phyloP scores from a whole-genome alignment of 2,113 vertebrate genomes.

The Phasianus colchicus region DNA sequence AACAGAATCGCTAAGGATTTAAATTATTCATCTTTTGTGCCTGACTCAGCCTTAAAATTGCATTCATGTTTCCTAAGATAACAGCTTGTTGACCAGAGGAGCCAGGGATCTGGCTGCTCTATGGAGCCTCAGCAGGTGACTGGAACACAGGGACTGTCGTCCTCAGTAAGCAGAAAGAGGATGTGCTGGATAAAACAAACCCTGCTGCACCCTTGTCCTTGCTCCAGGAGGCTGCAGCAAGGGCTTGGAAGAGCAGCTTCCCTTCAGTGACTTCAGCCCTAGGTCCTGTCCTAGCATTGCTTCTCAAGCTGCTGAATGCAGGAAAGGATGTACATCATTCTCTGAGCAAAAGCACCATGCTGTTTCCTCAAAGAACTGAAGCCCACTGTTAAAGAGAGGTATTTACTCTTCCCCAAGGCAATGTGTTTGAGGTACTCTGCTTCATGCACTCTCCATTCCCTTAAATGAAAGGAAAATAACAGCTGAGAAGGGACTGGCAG shows the following conservation, averaged over 20 bases:
- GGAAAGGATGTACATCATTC: neutral
- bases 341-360: neutral
- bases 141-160: neutral
- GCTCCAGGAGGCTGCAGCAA: neutral
- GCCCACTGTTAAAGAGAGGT: neutral
- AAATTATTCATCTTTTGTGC: conserved; percentile 30
- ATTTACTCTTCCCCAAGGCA: neutral
- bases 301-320: neutral
- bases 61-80: neutral
- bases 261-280: neutral
- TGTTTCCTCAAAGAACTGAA: neutral
- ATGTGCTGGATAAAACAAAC: neutral
- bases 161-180: neutral
- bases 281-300: neutral
- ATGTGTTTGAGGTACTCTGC: neutral
- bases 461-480: neutral
- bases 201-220: neutral
- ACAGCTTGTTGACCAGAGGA: neutral
- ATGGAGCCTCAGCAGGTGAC: neutral
- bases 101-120: neutral
- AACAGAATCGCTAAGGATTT: neutral
- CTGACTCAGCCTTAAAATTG: conserved; percentile 33
- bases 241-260: neutral
- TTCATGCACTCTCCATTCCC: neutral
- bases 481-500: conserved; percentile 34